These are phyloP conservation scores for Athalia cordata DNA, from an alignment of 2,888 invertebrate species.

Conservation along the genomic window DNA sequence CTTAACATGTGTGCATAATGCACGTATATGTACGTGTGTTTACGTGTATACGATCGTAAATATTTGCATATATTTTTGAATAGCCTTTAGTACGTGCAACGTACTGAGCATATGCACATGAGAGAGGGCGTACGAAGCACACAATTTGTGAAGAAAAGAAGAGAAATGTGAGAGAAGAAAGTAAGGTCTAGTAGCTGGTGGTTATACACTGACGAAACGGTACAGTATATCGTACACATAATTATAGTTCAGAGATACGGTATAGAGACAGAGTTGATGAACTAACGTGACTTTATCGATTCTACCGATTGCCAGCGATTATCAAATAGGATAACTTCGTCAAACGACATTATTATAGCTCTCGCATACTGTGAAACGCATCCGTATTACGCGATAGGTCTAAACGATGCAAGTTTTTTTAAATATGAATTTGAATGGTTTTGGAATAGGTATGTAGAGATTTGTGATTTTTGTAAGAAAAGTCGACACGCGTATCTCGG, in stretches of 20 bases:
- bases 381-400: neutral
- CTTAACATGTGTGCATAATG: neutral
- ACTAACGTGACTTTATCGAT: constrained; percentile 10
- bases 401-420: no score
- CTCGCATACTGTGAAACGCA: neutral
- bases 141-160: neutral
- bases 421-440: no score
- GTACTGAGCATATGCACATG: neutral
- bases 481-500: no score
- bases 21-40: neutral
- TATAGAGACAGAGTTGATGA: neutral
- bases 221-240: no score
- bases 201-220: no score
- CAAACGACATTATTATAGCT: constrained; percentile 13
- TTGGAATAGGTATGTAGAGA: no score
- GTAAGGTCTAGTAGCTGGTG: neutral
- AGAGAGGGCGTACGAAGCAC: neutral
- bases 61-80: neutral
- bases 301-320: constrained; percentile 31
- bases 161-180: neutral
- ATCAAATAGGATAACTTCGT: constrained; percentile 5
- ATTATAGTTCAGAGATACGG: neutral
- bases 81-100: neutral
- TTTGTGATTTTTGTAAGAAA: no score
- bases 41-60: neutral